Conservation (phyloP, 2,888 invertebrate species). For the Nephrotoma flavescens region DNA sequence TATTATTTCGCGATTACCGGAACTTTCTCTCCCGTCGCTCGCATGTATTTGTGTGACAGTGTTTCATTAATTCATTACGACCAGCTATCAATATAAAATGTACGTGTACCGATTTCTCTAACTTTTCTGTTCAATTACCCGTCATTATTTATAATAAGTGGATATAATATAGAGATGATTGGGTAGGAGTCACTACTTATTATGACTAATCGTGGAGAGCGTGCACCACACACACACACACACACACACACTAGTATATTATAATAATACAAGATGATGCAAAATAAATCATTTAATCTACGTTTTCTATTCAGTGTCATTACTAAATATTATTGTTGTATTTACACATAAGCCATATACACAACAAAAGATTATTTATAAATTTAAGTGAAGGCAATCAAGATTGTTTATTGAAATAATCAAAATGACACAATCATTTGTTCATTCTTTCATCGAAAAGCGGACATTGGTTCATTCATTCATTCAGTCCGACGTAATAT, state of each 20-base stretch:
- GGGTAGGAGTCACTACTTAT: background rate
- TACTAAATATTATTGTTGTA: background rate
- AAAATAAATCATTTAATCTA: background rate
- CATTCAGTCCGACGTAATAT: background rate
- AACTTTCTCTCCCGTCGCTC: background rate
- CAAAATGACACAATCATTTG: background rate
- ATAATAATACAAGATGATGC: background rate
- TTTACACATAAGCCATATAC: background rate
- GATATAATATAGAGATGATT: background rate
- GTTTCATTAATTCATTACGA: background rate
- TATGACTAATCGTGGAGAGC: background rate
- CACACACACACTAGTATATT: background rate
- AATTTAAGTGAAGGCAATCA: background rate
- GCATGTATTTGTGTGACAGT: background rate
- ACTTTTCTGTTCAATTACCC: background rate
- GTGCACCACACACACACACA: background rate
- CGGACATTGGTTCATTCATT: background rate
- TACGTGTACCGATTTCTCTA: background rate
- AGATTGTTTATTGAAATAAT: background rate
- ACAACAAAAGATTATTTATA: background rate
- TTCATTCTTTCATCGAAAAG: background rate
- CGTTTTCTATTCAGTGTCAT: background rate
- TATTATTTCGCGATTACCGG: background rate
- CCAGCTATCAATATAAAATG: background rate
- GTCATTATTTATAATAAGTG: background rate